These are phyloP conservation scores for Mustela erminea DNA, from an alignment of 2,797 vertebrate species.

Conservation along the genomic window DNA sequence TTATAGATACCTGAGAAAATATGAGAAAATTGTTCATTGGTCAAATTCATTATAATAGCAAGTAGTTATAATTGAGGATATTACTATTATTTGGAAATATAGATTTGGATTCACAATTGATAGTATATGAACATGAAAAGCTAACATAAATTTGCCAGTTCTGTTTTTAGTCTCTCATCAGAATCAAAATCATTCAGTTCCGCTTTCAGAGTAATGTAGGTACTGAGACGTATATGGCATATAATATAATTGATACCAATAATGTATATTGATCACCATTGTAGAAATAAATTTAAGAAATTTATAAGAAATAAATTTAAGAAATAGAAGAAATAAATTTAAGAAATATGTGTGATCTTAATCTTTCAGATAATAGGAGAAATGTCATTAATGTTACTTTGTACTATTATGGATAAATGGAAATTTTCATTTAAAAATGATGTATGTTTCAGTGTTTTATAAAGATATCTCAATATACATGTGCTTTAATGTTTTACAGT, in stretches of 20 bases:
- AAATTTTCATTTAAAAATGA: background rate
- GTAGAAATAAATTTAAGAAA: background rate
- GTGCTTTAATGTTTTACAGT: background rate
- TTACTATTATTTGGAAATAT: background rate
- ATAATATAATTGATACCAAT: background rate
- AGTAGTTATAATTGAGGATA: background rate
- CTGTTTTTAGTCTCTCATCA: background rate
- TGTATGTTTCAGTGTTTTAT: background rate
- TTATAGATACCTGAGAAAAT: conserved; percentile 11
- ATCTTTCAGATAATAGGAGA: background rate
- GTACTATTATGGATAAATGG: background rate
- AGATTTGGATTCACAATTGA: background rate
- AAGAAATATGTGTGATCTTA: background rate
- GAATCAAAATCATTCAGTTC: background rate
- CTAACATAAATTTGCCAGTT: background rate
- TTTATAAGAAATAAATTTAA: background rate
- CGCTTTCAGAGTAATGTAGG: background rate
- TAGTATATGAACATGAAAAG: background rate
- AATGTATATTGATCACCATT: background rate
- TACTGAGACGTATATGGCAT: background rate
- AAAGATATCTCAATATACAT: background rate
- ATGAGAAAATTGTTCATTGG: background rate
- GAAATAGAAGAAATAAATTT: background rate
- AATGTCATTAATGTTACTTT: background rate
- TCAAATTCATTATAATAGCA: background rate